Conservation (phyloP, 2,113 vertebrate genomes). For the Syngnathus scovelli region DNA sequence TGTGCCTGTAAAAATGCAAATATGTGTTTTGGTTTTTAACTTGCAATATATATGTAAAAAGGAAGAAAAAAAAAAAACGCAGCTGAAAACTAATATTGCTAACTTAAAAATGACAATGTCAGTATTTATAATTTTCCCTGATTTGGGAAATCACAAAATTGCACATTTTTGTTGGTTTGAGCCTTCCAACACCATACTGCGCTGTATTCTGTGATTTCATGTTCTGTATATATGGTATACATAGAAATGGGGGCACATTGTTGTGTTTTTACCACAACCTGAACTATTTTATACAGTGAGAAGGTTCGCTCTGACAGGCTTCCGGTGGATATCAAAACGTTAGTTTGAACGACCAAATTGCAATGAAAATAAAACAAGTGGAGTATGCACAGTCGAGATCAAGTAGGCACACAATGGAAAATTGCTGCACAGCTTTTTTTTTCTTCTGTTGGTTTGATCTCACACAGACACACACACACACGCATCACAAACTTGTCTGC, state of each 20-base stretch:
- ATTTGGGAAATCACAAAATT: constrained; percentile 71
- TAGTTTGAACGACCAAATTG: constrained; percentile 53
- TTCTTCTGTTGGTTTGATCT: constrained; percentile 49
- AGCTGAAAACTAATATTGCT: constrained; percentile 67
- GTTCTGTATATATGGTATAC: constrained; percentile 64
- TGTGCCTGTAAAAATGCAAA: constrained; percentile 75
- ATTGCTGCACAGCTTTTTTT: neutral
- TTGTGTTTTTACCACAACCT: constrained; percentile 63
- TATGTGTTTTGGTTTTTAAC: constrained; percentile 70
- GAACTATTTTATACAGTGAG: constrained; percentile 61
- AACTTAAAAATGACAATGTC: constrained; percentile 70
- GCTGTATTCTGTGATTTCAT: constrained; percentile 66
- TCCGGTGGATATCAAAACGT: constrained; percentile 64
- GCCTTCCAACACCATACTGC: constrained; percentile 69
- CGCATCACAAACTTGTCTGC: constrained; percentile 28
- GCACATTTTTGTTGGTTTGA: constrained; percentile 75
- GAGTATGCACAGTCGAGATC: constrained; percentile 40
- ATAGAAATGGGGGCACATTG: constrained; percentile 59
- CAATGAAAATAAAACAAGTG: constrained; percentile 32
- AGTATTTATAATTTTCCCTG: constrained; percentile 72
- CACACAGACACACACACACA: constrained; percentile 13
- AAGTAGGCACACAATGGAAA: constrained; percentile 36
- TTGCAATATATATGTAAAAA: constrained; percentile 74
- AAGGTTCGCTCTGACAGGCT: constrained; percentile 54
- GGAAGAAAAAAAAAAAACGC: constrained; percentile 36